phyloP scores from a whole-genome alignment of 2,797 vertebrate genomes.

The Glossophaga mutica region DNA sequence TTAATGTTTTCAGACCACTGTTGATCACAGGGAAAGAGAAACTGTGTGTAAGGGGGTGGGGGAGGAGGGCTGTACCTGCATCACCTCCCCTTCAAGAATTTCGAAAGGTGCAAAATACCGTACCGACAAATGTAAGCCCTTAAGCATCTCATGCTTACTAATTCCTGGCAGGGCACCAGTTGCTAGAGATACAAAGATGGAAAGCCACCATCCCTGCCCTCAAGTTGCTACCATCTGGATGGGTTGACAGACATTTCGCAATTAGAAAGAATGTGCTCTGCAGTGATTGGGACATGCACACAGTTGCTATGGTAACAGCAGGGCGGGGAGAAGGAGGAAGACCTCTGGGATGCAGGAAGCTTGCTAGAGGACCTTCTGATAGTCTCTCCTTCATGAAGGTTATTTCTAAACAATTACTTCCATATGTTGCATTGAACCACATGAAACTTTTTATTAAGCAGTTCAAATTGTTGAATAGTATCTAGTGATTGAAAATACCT shows the following conservation, averaged over 20 bases:
- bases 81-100: background rate
- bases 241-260: background rate
- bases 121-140: background rate
- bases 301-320: slow-evolving; percentile 25
- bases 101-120: background rate
- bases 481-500: background rate
- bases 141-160: background rate
- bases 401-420: background rate
- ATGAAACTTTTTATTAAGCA: background rate
- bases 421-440: background rate
- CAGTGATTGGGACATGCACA: background rate
- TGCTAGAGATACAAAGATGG: background rate
- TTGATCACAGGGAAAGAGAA: background rate
- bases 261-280: background rate
- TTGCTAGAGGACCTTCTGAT: background rate
- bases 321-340: background rate
- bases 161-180: background rate
- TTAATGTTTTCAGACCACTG: background rate
- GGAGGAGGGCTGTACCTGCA: background rate
- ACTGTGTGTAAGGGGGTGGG: background rate
- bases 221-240: background rate
- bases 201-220: slow-evolving; percentile 2
- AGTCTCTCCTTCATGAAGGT: background rate
- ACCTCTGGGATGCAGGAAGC: background rate
- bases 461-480: background rate